phyloP scores from a whole-genome alignment of 1,140 invertebrate genomes.

The Muscidifurax raptorellus region DNA sequence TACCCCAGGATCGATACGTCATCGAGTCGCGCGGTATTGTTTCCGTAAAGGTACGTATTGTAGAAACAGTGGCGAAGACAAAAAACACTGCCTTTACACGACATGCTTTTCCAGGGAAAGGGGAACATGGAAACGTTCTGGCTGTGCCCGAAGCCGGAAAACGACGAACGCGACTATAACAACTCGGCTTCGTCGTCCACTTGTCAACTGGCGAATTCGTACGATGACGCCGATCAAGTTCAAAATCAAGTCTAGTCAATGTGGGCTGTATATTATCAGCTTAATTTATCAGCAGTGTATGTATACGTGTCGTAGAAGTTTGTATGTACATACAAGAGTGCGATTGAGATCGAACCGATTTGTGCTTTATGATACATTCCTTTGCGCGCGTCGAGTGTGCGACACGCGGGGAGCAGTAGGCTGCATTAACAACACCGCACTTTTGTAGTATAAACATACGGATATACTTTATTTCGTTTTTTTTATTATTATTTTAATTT shows the following conservation, averaged over 20 bases:
- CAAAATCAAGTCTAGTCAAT: constrained; percentile 36
- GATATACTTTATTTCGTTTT: not conserved
- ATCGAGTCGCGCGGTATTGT: constrained; percentile 81
- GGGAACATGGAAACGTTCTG: constrained; percentile 92
- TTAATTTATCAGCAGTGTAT: not conserved
- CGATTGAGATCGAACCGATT: not conserved
- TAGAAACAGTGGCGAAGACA: too few relatives aligned
- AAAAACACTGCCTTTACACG: too few relatives aligned
- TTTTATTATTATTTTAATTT: not conserved
- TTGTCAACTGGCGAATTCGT: not conserved
- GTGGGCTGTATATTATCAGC: not conserved
- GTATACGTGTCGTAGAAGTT: not conserved
- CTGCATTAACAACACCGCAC: not conserved
- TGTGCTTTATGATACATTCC: not conserved
- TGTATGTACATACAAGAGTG: not conserved
- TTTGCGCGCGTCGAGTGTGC: not conserved
- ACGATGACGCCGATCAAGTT: not conserved
- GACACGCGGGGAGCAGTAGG: too few relatives aligned
- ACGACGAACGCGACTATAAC: constrained; percentile 1
- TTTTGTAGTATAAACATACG: too few relatives aligned
- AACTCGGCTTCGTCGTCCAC: not conserved
- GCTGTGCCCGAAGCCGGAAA: constrained; percentile 78
- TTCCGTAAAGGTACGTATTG: constrained; percentile 83
- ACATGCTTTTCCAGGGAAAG: constrained; percentile 81
- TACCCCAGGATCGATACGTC: constrained; percentile 79